Evolutionary conservation across 2,113 vertebrate genomes (phyloP).

Genomic region (Pao palembangensis): DNA sequence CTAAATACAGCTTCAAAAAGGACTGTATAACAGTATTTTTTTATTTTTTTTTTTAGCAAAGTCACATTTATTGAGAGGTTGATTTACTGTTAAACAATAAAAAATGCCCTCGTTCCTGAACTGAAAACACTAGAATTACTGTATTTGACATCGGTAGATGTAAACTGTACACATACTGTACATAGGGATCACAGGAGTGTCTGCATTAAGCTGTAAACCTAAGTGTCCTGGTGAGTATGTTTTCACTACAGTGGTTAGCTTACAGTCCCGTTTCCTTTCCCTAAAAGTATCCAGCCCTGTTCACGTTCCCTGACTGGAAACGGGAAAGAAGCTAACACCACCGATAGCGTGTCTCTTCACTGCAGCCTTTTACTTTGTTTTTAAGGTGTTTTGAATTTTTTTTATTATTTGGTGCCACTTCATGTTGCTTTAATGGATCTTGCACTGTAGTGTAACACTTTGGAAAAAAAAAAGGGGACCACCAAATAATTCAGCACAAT

Average conservation of each 20-base stretch:
- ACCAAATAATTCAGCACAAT: constrained; percentile 17
- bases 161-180: constrained; percentile 55
- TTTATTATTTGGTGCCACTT: constrained; percentile 25
- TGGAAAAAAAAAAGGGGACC: constrained; percentile 18
- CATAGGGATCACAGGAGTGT: constrained; percentile 62
- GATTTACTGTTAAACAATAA: no score
- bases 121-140: background rate
- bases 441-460: constrained; percentile 39
- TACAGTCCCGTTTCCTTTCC: constrained; percentile 22
- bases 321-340: constrained; percentile 45
- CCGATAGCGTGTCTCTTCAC: constrained; percentile 31
- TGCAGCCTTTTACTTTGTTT: constrained; percentile 17
- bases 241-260: constrained; percentile 33
- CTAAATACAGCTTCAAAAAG: no score
- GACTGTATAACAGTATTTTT: no score
- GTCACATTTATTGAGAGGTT: no score
- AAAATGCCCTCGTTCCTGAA: no score
- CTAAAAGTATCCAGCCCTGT: constrained; percentile 15
- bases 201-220: constrained; percentile 53
- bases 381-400: constrained; percentile 1
- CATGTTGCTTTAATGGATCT: constrained; percentile 5
- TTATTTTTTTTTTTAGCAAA: no score
- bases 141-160: constrained; percentile 15
- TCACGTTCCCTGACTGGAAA: constrained; percentile 20
- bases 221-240: constrained; percentile 72